Evolutionary conservation across 2,888 invertebrate species (phyloP), one percentile per base, ranked within the genome.

Genomic region (Chaitophorus viminalis): DNA sequence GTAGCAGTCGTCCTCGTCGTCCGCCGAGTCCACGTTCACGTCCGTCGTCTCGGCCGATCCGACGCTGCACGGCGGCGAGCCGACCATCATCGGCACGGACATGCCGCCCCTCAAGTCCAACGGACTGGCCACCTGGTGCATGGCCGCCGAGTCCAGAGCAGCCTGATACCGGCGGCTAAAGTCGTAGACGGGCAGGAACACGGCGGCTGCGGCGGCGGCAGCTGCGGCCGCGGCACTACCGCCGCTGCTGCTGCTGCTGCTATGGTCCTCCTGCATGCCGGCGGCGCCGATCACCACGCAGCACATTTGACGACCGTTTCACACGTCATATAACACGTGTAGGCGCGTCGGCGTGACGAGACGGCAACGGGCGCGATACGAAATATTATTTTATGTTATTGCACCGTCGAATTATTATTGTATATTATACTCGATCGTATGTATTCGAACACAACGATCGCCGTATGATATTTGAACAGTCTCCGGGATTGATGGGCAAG

Each of bases 1-100:
- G 90, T 93, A 92, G 88, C 89, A 90, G 88, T 92, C 92, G 90
- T 92, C 92, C 8, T 92, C 91, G n/a, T 92, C 91, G 89, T 91
- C 91, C 90, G 91, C 91, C 54, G 91, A 91, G 85, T 91, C 91
- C 36, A 91, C 91, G 90, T 91, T 91, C 88, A 91, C 91, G 90
- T 92, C 91, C 54, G 90, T 90, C 65, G 91, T 91, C 74, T 90
- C 90, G 88, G 90, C 90, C 46, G 90, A 90, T 31, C 89, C 89
- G 46, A 89, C 88, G 89, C 88, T 89, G 83, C 86, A 79, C 21
- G 79, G 79, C 60, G 74, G 79, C 18, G 86, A 79, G 31, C 77
- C 65, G 88, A 70, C 92, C 91, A 92, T 91, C 92, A 91, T 92
- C 92, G 92, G 25, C 8, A 90, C 93, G 92, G 77, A 90, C 89